Evolutionary conservation across 2,113 vertebrate species (phyloP).

Genomic region (Trichechus manatus): DNA sequence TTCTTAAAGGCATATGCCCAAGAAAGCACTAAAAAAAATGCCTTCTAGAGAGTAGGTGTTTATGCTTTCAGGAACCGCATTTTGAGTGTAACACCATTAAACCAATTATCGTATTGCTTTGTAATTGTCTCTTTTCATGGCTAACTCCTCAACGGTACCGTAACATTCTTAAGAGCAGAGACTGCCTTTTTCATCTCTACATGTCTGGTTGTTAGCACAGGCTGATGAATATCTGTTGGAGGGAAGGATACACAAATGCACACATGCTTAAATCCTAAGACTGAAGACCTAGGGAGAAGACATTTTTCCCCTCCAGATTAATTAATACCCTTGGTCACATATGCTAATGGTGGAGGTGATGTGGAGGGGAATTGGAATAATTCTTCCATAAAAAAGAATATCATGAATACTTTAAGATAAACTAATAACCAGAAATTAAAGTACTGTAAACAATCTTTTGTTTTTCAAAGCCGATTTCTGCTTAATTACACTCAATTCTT

Average conservation of each 20-base stretch:
- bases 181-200: not conserved
- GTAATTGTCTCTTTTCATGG: not conserved
- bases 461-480: constrained; percentile 15
- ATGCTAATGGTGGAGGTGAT: not conserved
- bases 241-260: not conserved
- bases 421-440: constrained; percentile 31
- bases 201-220: not conserved
- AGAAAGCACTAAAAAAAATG: not conserved
- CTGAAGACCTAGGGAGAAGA: not conserved
- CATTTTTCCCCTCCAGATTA: not conserved
- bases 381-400: not conserved
- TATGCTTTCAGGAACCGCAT: not conserved
- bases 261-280: not conserved
- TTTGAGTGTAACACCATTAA: not conserved
- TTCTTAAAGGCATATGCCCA: not conserved
- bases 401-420: not conserved
- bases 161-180: not conserved
- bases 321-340: not conserved
- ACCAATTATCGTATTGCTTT: not conserved
- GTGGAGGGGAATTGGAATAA: not conserved
- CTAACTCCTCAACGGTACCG: not conserved
- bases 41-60: not conserved
- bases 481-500: constrained; percentile 1
- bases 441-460: not conserved
- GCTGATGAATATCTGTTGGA: not conserved